Base-by-base conservation (phyloP, 2,797 vertebrate species). In the Linurgus olivaceus region DNA sequence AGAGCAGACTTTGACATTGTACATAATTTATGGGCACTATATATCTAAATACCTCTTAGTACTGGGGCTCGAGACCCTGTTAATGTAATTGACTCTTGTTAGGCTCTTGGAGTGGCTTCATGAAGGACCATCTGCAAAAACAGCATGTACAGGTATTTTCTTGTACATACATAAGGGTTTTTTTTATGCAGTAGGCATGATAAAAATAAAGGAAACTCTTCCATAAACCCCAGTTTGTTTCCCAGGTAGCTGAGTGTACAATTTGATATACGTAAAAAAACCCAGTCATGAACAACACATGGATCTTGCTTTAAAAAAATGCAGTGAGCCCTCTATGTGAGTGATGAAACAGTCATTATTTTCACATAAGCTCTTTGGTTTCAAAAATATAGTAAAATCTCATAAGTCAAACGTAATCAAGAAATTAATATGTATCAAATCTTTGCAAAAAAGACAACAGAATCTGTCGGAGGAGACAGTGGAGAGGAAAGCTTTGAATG, bases 361-460 rank as follows among this genome's bases (percentile, higher is more conserved):
- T 78, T 75, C 38, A 68, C 2, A 9, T 54, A 42, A 82, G 11
- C 2, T 54, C 20, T 55, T 50, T 48, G 29, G n/a, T 67, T 86
- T 65, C 42, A 90, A 79, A 90, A 91, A 83, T n/a, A 11, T 42
- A 72, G 19, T 81, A 75, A 66, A 81, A 37, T 13, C 24, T 67
- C 24, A 26, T 19, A 52, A 88, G 62, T 25, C 6, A 68, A 75
- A 47, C 8, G 19, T 20, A 76, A 66, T 51, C 12, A 66, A 79
- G 28, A 58, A 62, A 62, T 70, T 5, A 40, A 1, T 13, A 25
- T 5, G 7, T 29, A 52, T 47, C 26, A 48, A 28, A 40, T 45
- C 18, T 75, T 62, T 37, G 17, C 14, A 37, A 70, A 83, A 79
- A 38, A 67, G 12, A 18, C 45, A 48, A n/a, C 7, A 31, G 16